A percentile compares a stretch with the other conserved stretches of the same genome.
These are phyloP conservation scores for Petrocephalus microphthalmus DNA, from an alignment of 2,113 vertebrate genomes.

Conservation along the genomic window DNA sequence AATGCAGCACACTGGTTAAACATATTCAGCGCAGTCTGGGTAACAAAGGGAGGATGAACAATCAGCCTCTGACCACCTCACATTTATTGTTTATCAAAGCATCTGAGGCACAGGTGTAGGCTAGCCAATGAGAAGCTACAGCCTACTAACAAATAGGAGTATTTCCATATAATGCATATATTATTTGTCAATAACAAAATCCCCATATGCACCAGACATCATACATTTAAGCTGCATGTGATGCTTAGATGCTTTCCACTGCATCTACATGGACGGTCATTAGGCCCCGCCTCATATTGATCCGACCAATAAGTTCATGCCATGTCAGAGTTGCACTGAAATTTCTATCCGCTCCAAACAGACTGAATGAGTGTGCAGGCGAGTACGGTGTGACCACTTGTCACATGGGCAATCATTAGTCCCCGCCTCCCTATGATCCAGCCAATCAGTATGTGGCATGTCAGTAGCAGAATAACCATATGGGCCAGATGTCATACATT, in stretches of 20 bases:
- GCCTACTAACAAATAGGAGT: not conserved
- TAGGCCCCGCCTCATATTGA: not conserved
- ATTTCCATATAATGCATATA: not conserved
- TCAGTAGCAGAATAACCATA: not conserved
- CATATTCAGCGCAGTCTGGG: conserved; percentile 32
- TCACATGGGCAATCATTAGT: not conserved
- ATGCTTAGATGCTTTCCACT: too few species aligned
- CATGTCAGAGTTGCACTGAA: not conserved
- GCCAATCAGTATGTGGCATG: not conserved
- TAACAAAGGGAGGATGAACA: not conserved
- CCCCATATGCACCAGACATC: not conserved
- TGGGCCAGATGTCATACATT: not conserved
- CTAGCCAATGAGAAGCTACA: not conserved
- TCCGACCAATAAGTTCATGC: not conserved
- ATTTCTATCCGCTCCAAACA: not conserved
- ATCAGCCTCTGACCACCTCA: not conserved
- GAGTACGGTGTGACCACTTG: not conserved
- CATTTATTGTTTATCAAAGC: not conserved
- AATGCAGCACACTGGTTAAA: conserved; percentile 21
- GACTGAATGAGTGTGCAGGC: not conserved
- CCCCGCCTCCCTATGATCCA: not conserved
- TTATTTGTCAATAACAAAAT: not conserved
- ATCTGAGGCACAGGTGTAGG: not conserved
- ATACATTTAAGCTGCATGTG: not conserved
- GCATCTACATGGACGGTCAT: not conserved